Conservation (phyloP, 2,113 vertebrate species). For the Pseudolaguvia tuberculata region DNA sequence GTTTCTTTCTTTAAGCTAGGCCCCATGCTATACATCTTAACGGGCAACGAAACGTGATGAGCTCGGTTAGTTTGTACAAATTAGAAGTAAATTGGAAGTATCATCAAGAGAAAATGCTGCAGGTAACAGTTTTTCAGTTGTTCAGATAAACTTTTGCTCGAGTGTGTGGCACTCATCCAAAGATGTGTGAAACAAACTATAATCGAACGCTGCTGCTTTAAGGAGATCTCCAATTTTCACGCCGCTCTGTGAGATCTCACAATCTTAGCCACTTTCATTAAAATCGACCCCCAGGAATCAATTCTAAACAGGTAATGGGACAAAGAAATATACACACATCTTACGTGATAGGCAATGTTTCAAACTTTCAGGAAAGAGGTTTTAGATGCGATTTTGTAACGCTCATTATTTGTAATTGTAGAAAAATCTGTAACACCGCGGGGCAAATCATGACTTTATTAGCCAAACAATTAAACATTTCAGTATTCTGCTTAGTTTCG, state of each 20-base stretch:
- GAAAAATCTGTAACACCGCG: not conserved
- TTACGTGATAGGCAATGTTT: not conserved
- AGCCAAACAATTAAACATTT: not conserved
- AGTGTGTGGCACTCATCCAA: constrained; percentile 8
- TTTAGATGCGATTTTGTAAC: no score
- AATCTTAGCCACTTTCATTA: constrained; percentile 20
- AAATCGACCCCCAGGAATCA: constrained; percentile 30
- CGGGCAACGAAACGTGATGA: constrained; percentile 1
- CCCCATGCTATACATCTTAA: constrained; percentile 9
- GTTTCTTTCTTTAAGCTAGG: not conserved
- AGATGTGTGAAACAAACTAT: constrained; percentile 15
- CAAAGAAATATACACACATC: constrained; percentile 12
- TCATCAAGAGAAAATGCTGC: constrained; percentile 20
- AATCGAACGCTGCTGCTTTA: constrained; percentile 21
- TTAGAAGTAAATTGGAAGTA: constrained; percentile 2
- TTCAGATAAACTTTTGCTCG: constrained; percentile 16
- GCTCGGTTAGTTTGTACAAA: not conserved
- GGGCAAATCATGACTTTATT: constrained; percentile 7
- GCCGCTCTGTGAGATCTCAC: constrained; percentile 17
- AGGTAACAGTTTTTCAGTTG: constrained; percentile 14
- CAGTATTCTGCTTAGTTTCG: no score
- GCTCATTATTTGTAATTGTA: not conserved
- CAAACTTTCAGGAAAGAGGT: not conserved
- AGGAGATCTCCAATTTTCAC: constrained; percentile 29
- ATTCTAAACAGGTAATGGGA: constrained; percentile 28